Evolutionary conservation across 2,797 vertebrate genomes (phyloP), one percentile per base, ranked within the genome.

Genomic region (Esox lucius): DNA sequence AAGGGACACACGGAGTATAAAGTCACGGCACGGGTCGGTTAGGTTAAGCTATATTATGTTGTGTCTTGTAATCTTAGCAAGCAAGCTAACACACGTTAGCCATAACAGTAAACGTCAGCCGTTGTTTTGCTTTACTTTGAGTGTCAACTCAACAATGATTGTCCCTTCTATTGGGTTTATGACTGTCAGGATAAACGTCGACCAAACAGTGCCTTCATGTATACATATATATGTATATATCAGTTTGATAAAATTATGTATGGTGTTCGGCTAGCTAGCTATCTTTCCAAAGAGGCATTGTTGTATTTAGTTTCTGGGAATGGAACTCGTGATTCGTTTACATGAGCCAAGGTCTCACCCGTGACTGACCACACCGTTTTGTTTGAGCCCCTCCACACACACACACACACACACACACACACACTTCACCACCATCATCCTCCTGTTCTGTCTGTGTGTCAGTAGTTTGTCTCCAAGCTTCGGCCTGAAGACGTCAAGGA

Each of bases 1-100:
- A 96, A 96, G 82, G 96, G 96, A 75, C 92, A 95, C 92, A 98
- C 96, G 4, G 96, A 97, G 79, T 98, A 97, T 87, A 96, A 94
- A 94, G 94, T 98, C 49, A 93, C 92, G 11, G 96, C 95, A 2
- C 91, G 95, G 95, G 96, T 97, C 59, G 87, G 93, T 91, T 75
- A 46, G 42, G 39, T 39, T 15, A 31, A 6, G 22, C 74, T 68
- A 17, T n/a, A 28, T 51, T 4, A 15, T 12, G 1, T 71, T 12
- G 26, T 12, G 19, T 24, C 28, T 59, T 7, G 16, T 28, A 1
- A 19, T n/a, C 19, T 16, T n/a, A 26, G 65, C 19, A 2, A 49
- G 46, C 16, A 22, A 19, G 9, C 17, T 65, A 19, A 13, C 24
- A 49, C 49, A 33, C 46, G 56, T 62, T 33, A 35, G 65, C 17